Base-by-base conservation (phyloP, 1,140 invertebrate species). In the Ylistrum balloti region DNA sequence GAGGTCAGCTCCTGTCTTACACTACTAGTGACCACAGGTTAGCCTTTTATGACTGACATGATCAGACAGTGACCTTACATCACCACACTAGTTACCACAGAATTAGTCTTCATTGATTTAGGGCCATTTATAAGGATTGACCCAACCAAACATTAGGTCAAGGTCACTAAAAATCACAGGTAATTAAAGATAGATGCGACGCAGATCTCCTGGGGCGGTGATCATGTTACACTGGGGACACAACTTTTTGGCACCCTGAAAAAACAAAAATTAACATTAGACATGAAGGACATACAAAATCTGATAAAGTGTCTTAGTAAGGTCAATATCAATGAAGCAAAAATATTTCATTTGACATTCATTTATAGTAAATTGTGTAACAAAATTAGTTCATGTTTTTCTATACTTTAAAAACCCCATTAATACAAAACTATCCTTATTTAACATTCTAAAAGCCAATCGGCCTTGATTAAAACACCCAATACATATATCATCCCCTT, bases 141-240 rank as follows among this genome's bases (percentile, higher is more conserved):
- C 28, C n/a, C 45, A 48, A 74, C 2, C 5, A 17, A 22, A 1
- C n/a, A 9, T 17, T 33, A 33, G 35, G 33, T 87, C 86, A 87
- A 87, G 33, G 35, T 87, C 86, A 87, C n/a, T 17, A 11, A 11
- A 2, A 87, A 87, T 87, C 86, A 88, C 48, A 88, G 35, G 86
- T 74, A n/a, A 90, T 93, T 97, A 99, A 97, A 99, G 97, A 96
- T 98, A 99, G 95, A 99, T 98, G 93, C 98, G 97, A 92, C 98
- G 97, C 88, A 99, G 96, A 96, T 99, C 98, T 91, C 97, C 97
- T 32, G 98, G 97, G 5, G 98, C 98, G 45, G 98, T 99, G 92
- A 99, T 99, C 96, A 98, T 98, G 96, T 99, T 99, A 96, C 98
- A 99, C 95, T 99, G 98, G 0, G 98, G 98, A 96, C 98, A 99